Evolutionary conservation across 2,113 vertebrate species (phyloP).

Genomic region (Machaerirhynchus nigripectus): DNA sequence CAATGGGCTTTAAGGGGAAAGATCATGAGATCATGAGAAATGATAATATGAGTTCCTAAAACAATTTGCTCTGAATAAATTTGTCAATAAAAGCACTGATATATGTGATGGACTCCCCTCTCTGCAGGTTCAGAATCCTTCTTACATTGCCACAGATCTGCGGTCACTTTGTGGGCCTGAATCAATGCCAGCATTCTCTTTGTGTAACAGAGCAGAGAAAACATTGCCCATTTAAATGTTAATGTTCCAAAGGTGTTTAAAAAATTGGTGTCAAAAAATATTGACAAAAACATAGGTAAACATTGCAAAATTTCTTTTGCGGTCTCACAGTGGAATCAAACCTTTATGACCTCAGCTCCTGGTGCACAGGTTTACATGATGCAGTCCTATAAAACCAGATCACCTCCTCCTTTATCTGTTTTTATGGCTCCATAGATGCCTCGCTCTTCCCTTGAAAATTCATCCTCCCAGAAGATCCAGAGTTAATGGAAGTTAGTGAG

Average conservation of each 20-base stretch:
- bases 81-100: background rate
- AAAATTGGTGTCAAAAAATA: background rate
- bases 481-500: background rate
- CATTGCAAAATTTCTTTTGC: background rate
- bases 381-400: background rate
- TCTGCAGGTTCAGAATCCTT: background rate
- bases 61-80: background rate
- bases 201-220: background rate
- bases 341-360: background rate
- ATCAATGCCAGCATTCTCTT: background rate
- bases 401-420: background rate
- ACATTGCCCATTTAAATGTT: background rate
- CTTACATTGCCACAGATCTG: background rate
- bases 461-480: rapidly evolving
- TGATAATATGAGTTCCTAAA: background rate
- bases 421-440: background rate
- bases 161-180: background rate
- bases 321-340: background rate
- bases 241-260: background rate
- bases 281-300: background rate
- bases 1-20: background rate
- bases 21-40: background rate
- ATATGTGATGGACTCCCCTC: background rate
- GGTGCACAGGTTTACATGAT: background rate
- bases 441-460: background rate